phyloP scores from a whole-genome alignment of 2,113 vertebrate genomes.

The Phodopus roborovskii region DNA sequence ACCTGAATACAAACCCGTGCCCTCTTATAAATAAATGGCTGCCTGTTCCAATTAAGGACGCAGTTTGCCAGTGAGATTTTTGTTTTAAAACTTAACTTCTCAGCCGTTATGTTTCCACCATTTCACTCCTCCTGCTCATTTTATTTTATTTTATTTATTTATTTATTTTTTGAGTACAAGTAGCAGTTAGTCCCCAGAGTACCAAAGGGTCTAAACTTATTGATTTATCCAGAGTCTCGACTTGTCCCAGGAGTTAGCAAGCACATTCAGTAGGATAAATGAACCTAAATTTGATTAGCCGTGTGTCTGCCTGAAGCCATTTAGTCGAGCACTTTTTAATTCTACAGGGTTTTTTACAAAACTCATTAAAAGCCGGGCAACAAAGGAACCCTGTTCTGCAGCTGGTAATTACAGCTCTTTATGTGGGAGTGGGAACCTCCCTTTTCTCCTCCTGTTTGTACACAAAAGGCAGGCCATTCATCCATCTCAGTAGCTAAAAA shows the following conservation, averaged over 20 bases:
- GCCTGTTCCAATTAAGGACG: background rate
- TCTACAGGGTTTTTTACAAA: constrained; percentile 47
- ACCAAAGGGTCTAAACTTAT: background rate
- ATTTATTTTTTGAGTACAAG: background rate
- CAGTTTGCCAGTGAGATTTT: background rate
- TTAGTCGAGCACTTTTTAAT: constrained; percentile 48
- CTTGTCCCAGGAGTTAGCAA: background rate
- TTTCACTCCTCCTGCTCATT: background rate
- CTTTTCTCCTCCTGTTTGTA: constrained; percentile 56
- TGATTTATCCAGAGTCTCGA: background rate
- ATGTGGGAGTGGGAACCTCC: constrained; percentile 55
- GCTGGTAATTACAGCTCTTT: constrained; percentile 61
- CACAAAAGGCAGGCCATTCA: constrained; percentile 29
- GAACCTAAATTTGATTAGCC: constrained; percentile 56
- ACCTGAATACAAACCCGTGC: background rate
- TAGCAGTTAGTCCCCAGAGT: background rate
- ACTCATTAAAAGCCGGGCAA: constrained; percentile 71
- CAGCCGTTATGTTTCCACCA: background rate
- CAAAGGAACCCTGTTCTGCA: constrained; percentile 60
- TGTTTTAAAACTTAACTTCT: background rate
- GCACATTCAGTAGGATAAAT: background rate
- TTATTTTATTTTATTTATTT: too few relatives aligned
- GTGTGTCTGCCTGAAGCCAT: constrained; percentile 56
- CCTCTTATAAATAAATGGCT: constrained; percentile 38
- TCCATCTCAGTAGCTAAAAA: background rate